Evolutionary conservation across 2,888 invertebrate genomes (phyloP).

Genomic region (Branchipolynoe longqiensis): DNA sequence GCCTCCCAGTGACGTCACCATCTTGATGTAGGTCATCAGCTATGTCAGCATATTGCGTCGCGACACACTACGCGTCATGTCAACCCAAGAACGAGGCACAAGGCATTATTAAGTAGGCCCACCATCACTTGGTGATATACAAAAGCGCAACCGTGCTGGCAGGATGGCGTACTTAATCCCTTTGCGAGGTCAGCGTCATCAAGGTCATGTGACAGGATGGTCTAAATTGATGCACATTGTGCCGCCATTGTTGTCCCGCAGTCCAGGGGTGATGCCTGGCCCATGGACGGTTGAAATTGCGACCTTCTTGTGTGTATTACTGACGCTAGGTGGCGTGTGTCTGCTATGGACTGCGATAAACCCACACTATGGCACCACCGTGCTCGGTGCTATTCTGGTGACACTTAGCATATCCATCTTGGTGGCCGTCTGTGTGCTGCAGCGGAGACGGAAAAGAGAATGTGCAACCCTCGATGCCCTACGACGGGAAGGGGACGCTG

Average conservation of each 20-base stretch:
- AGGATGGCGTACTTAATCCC: constrained; percentile 36
- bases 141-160: no score
- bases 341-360: constrained; percentile 25
- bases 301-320: constrained; percentile 18
- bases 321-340: background rate
- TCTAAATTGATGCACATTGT: constrained; percentile 8
- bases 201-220: background rate
- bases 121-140: background rate
- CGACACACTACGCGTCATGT: no score
- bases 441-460: background rate
- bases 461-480: background rate
- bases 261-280: background rate
- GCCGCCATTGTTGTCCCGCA: background rate
- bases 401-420: background rate
- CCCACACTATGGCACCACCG: constrained; percentile 2
- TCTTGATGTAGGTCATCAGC: no score
- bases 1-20: background rate
- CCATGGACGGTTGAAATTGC: constrained; percentile 34
- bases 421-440: constrained; percentile 8
- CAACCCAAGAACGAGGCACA: no score
- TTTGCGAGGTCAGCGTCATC: background rate
- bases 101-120: background rate
- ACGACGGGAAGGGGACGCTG: background rate
- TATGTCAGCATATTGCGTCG: no score
- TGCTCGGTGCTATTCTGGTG: constrained; percentile 4